These are phyloP conservation scores for Parnassius mnemosyne DNA, from an alignment of 2,888 invertebrate species.

Conservation along the genomic window DNA sequence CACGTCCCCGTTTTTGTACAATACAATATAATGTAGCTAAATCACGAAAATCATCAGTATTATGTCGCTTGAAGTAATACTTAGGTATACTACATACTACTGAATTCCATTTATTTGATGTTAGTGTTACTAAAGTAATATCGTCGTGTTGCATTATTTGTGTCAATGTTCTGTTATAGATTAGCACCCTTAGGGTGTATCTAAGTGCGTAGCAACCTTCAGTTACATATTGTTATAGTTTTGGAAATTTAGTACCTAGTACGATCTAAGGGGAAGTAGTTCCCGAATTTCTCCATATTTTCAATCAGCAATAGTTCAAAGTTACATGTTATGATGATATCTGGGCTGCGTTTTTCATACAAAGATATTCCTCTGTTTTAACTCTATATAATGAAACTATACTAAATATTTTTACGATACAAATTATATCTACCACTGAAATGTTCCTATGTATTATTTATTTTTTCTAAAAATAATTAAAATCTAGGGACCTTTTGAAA, in stretches of 20 bases:
- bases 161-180: slow-evolving; percentile 13
- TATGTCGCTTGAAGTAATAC: slow-evolving; percentile 22
- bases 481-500: too few relatives aligned
- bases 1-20: slow-evolving; percentile 13
- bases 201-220: slow-evolving; percentile 12
- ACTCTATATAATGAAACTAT: too few relatives aligned
- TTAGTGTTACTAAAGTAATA: slow-evolving; percentile 20
- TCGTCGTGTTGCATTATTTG: slow-evolving; percentile 16
- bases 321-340: not conserved
- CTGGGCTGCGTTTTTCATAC: too few relatives aligned
- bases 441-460: too few relatives aligned
- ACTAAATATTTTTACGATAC: too few relatives aligned
- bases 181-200: slow-evolving; percentile 12
- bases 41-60: slow-evolving; percentile 24
- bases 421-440: too few relatives aligned
- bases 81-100: slow-evolving; percentile 14
- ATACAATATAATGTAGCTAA: slow-evolving; percentile 17
- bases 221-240: slow-evolving; percentile 11
- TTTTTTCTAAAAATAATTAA: too few relatives aligned
- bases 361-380: too few relatives aligned
- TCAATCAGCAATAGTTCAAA: slow-evolving; percentile 9
- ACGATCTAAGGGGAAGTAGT: slow-evolving; percentile 9
- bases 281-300: slow-evolving; percentile 1
- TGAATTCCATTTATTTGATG: slow-evolving; percentile 21
- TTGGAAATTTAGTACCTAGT: slow-evolving; percentile 14